These are phyloP conservation scores for Drosophila flavopinicola DNA, from an alignment of 2,888 invertebrate species.

Conservation along the genomic window DNA sequence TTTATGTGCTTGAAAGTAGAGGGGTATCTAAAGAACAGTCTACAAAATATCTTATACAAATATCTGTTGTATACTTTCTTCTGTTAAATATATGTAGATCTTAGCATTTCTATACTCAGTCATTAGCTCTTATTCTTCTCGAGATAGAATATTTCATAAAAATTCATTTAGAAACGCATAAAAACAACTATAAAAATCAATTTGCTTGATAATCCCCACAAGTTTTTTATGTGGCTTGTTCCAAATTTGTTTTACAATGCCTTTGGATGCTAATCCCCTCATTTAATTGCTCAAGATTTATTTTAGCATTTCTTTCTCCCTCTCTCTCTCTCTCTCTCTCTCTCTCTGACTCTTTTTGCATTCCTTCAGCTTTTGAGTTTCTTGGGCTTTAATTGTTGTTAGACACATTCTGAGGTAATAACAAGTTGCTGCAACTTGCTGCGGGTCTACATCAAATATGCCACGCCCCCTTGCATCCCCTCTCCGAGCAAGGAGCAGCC, in stretches of 20 bases:
- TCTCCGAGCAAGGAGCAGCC: not conserved
- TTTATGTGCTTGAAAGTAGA: no score
- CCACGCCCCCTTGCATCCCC: slow-evolving; percentile 26
- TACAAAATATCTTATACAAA: no score
- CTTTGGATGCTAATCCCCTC: no score
- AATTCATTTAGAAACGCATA: not conserved
- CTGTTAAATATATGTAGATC: no score
- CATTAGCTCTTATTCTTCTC: not conserved
- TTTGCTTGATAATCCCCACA: slow-evolving; percentile 5
- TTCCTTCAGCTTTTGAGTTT: slow-evolving; percentile 1
- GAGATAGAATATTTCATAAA: not conserved
- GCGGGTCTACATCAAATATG: slow-evolving; percentile 29
- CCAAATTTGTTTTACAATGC: slow-evolving; percentile 1
- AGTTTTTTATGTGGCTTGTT: slow-evolving; percentile 8
- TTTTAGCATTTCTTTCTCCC: not conserved
- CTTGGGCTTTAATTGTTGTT: slow-evolving; percentile 16
- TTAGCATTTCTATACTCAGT: not conserved
- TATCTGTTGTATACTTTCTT: no score
- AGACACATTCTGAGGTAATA: slow-evolving; percentile 9
- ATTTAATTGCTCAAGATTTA: slow-evolving; percentile 35
- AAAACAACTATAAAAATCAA: slow-evolving; percentile 5
- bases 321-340: not conserved
- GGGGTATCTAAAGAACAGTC: no score
- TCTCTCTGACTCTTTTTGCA: not conserved
- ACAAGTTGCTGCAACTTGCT: slow-evolving; percentile 33